phyloP scores from a whole-genome alignment of 2,888 invertebrate species.

The Troides helena region DNA sequence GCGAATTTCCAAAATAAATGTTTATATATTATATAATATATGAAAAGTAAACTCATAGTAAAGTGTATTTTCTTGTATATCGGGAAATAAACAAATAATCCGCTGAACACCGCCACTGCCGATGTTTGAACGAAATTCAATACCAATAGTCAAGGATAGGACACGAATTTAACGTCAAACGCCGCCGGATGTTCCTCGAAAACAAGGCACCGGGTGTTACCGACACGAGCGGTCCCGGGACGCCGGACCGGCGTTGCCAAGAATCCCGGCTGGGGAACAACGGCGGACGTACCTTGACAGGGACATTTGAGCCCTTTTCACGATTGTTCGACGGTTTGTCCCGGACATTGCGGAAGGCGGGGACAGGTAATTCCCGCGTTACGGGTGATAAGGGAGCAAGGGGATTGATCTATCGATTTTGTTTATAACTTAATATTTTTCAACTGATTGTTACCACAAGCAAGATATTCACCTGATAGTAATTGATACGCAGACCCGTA shows the following conservation, averaged over 20 bases:
- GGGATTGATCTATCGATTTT: background rate
- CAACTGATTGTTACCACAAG: too few relatives aligned
- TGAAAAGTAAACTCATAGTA: too few relatives aligned
- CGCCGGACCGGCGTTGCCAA: background rate
- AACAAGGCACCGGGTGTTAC: constrained; percentile 11
- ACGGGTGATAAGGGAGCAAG: constrained; percentile 13
- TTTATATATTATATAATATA: too few relatives aligned
- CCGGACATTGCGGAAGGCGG: constrained; percentile 8
- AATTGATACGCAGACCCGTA: too few relatives aligned
- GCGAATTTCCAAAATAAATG: too few relatives aligned
- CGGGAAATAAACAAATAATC: too few relatives aligned
- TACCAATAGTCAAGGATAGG: constrained; percentile 14
- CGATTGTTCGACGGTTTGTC: constrained; percentile 24
- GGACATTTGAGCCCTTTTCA: constrained; percentile 21
- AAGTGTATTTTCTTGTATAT: too few relatives aligned
- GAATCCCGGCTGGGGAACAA: constrained; percentile 17
- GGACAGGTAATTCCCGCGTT: constrained; percentile 13
- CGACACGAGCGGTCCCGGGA: constrained; percentile 14
- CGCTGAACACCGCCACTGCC: too few relatives aligned
- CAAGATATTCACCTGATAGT: too few relatives aligned
- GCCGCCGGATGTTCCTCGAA: constrained; percentile 4
- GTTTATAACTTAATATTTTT: background rate
- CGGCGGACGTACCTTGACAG: constrained; percentile 15
- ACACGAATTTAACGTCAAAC: constrained; percentile 5
- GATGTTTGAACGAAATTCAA: constrained; percentile 7